These are phyloP conservation scores for Heliconius aoede DNA, from an alignment of 2,888 invertebrate species.

Conservation along the genomic window DNA sequence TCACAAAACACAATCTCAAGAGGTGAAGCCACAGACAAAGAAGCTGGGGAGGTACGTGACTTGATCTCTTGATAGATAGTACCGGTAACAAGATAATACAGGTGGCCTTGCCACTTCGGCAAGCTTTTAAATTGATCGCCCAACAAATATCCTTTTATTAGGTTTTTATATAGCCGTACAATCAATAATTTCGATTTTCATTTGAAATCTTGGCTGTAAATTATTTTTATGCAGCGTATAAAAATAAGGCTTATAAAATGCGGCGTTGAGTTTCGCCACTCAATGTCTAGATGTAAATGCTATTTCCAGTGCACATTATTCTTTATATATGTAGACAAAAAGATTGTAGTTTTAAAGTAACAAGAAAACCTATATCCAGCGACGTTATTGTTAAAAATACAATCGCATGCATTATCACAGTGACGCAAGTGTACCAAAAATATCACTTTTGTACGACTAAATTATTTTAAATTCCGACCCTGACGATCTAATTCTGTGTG, in stretches of 20 bases:
- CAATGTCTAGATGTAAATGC: too few relatives aligned
- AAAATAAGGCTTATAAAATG: too few relatives aligned
- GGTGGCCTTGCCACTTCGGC: conserved; percentile 5
- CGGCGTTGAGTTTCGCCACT: neutral
- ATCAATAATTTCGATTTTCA: neutral
- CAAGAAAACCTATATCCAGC: neutral
- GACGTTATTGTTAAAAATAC: conserved; percentile 24
- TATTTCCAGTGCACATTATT: too few relatives aligned
- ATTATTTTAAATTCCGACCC: conserved; percentile 14
- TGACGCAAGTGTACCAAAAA: conserved; percentile 30
- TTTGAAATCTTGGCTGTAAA: too few relatives aligned
- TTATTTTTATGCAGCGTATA: too few relatives aligned
- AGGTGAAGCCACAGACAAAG: conserved; percentile 23
- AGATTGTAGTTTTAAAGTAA: neutral
- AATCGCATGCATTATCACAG: neutral
- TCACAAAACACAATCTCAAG: conserved; percentile 22
- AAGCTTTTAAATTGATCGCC: conserved; percentile 10
- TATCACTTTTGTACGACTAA: conserved; percentile 23
- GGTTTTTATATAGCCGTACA: neutral
- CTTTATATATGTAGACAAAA: too few relatives aligned
- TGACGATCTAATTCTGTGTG: conserved; percentile 16
- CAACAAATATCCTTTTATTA: neutral
- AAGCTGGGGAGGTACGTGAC: conserved; percentile 22
- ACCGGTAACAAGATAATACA: conserved; percentile 27
- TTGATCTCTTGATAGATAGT: conserved; percentile 26